phyloP scores from a whole-genome alignment of 2,888 invertebrate genomes.

The Saturnia pavonia region DNA sequence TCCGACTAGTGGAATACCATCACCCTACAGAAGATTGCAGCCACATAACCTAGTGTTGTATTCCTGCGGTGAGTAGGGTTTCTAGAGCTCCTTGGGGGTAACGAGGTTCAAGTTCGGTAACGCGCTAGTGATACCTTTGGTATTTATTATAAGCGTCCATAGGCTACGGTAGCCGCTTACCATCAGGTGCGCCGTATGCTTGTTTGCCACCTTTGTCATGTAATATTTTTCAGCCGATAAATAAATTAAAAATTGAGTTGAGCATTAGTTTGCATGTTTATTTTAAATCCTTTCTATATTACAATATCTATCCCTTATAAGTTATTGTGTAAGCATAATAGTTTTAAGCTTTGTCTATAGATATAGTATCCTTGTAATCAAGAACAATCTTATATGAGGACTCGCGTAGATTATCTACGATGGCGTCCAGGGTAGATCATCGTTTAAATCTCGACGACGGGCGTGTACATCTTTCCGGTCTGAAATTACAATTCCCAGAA shows the following conservation, averaged over 20 bases:
- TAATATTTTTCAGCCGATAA: not conserved
- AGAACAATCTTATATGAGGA: conserved; percentile 24
- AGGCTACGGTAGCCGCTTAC: too few species aligned
- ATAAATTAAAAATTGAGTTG: not conserved
- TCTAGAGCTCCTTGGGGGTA: too few species aligned
- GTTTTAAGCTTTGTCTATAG: conserved; percentile 18
- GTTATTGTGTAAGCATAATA: not conserved
- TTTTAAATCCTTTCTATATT: not conserved
- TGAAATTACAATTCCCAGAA: conserved; percentile 20
- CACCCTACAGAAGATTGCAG: too few species aligned
- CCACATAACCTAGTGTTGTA: too few species aligned
- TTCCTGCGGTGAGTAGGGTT: too few species aligned
- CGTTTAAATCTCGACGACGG: conserved; percentile 17
- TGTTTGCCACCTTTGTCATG: too few species aligned
- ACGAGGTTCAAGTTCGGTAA: too few species aligned
- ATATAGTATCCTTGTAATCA: conserved; percentile 30
- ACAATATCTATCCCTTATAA: not conserved
- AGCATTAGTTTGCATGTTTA: not conserved
- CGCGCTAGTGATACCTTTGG: too few species aligned
- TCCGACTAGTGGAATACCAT: too few species aligned
- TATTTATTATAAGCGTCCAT: too few species aligned
- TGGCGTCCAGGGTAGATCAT: conserved; percentile 16
- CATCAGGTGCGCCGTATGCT: too few species aligned
- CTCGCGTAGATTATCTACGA: conserved; percentile 24
- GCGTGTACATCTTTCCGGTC: conserved; percentile 20